These are phyloP conservation scores for Merluccius polli DNA, from an alignment of 2,797 vertebrate genomes.

Conservation along the genomic window DNA sequence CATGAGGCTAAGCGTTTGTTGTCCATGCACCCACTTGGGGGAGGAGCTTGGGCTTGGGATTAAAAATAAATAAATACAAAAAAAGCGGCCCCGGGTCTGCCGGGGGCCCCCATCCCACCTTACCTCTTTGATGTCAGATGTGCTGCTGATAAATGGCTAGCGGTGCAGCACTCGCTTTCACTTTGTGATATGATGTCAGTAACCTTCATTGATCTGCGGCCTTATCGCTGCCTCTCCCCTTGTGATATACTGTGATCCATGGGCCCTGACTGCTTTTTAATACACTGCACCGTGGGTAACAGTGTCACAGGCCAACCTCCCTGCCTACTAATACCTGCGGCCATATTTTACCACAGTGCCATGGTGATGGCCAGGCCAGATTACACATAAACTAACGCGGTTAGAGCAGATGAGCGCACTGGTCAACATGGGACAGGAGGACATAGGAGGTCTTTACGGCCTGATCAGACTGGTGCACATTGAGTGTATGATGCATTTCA, in stretches of 20 bases:
- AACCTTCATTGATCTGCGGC: constrained; percentile 97
- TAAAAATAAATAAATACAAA: constrained; percentile 7
- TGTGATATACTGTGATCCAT: constrained; percentile 90
- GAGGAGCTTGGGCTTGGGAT: constrained; percentile 25
- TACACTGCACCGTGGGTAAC: constrained; percentile 86
- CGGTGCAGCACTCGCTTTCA: constrained; percentile 90
- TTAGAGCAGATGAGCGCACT: constrained; percentile 49
- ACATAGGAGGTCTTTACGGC: constrained; percentile 15
- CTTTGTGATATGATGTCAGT: constrained; percentile 99
- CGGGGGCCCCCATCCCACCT: constrained; percentile 37
- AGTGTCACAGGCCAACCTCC: constrained; percentile 72
- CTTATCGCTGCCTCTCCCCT: constrained; percentile 87
- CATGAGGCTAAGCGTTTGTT: constrained; percentile 3
- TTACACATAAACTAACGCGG: constrained; percentile 52
- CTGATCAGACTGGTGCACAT: constrained; percentile 11
- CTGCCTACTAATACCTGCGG: constrained; percentile 75
- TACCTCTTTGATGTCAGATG: constrained; percentile 57
- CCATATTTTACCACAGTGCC: constrained; percentile 65
- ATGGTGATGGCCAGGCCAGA: constrained; percentile 56
- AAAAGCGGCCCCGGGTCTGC: constrained; percentile 33
- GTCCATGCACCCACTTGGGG: constrained; percentile 10
- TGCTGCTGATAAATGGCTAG: constrained; percentile 87
- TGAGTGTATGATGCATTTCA: constrained; percentile 16
- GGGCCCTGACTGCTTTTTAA: constrained; percentile 92
- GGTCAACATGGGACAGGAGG: constrained; percentile 37